These are phyloP conservation scores for Synanthedon tipuliformis DNA, from an alignment of 2,888 invertebrate genomes.

Conservation along the genomic window DNA sequence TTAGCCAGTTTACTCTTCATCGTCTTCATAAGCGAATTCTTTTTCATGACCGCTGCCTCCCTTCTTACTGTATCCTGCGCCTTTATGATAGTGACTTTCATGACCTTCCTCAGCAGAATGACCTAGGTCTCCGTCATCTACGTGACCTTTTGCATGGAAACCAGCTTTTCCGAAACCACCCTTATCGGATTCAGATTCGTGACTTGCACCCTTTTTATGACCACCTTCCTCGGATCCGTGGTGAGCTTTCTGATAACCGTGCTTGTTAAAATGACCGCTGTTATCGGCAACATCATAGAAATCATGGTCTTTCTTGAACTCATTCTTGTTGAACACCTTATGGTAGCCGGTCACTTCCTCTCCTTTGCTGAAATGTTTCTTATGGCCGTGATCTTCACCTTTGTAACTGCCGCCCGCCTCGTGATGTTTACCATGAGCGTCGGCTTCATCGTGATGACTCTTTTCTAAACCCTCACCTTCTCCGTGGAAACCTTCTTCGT, in stretches of 20 bases:
- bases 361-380: slow-evolving; percentile 75
- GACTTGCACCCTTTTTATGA: slow-evolving; percentile 67
- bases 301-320: slow-evolving; percentile 81
- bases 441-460: slow-evolving; percentile 64
- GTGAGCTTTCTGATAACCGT: slow-evolving; percentile 67
- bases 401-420: slow-evolving; percentile 62
- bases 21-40: slow-evolving; percentile 50
- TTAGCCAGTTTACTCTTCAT: slow-evolving; percentile 29
- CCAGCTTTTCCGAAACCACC: slow-evolving; percentile 69
- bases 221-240: slow-evolving; percentile 68
- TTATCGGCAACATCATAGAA: slow-evolving; percentile 80
- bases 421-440: slow-evolving; percentile 67
- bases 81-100: slow-evolving; percentile 64
- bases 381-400: slow-evolving; percentile 70
- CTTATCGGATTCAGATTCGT: slow-evolving; percentile 63
- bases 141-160: slow-evolving; percentile 67
- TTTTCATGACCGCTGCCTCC: slow-evolving; percentile 58
- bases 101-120: slow-evolving; percentile 70
- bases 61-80: slow-evolving; percentile 67
- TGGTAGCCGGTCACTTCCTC: slow-evolving; percentile 79
- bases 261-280: slow-evolving; percentile 74
- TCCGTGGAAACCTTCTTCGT: slow-evolving; percentile 62
- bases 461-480: slow-evolving; percentile 67
- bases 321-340: slow-evolving; percentile 80
- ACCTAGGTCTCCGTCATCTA: slow-evolving; percentile 62